A percentile compares a stretch with the other conserved stretches of the same genome.
Conservation (phyloP, 2,113 vertebrate species). For the Chionomys nivalis region DNA sequence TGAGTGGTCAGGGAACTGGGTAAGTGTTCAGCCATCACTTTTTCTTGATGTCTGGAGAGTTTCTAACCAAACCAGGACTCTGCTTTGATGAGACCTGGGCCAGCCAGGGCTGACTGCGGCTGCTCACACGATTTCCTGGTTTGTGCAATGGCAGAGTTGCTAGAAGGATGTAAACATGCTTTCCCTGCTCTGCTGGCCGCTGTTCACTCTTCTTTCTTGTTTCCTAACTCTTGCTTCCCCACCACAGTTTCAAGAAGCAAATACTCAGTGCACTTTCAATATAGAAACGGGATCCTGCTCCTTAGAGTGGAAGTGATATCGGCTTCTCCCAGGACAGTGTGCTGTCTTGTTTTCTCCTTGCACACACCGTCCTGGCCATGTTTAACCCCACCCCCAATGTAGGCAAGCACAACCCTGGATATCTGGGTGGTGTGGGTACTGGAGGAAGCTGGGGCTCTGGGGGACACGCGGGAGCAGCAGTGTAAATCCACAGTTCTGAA, state of each 20-base stretch:
- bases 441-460: accelerated
- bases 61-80: too few relatives aligned
- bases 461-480: accelerated
- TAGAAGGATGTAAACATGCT: too few relatives aligned
- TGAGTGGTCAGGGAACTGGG: background rate
- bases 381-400: accelerated
- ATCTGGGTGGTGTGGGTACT: background rate
- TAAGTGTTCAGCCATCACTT: background rate
- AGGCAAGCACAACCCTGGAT: background rate
- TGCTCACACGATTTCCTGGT: background rate
- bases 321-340: background rate
- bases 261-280: background rate
- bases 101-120: background rate
- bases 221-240: background rate
- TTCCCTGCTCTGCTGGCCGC: background rate
- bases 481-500: background rate
- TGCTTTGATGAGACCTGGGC: background rate
- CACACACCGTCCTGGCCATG: accelerated
- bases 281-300: background rate
- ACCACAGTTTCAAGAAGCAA: background rate
- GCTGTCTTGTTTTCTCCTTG: background rate
- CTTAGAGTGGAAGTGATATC: background rate
- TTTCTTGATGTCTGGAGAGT: background rate
- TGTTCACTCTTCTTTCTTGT: background rate
- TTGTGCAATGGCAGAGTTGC: background rate